Conservation (phyloP, 2,888 invertebrate species). For the Teleiodes luculella region DNA sequence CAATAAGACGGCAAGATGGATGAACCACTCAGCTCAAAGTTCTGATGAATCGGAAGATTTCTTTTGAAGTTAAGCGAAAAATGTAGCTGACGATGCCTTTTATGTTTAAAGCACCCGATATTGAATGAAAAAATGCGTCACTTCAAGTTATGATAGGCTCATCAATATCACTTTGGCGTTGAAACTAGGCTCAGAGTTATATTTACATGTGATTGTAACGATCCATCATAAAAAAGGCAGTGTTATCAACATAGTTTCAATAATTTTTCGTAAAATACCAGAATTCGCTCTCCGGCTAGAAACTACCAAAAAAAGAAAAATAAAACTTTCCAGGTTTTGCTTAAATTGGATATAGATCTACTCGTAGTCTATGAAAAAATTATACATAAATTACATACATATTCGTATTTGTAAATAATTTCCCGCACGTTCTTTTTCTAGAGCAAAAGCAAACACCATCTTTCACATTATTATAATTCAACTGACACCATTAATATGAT, state of each 20-base stretch:
- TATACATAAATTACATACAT: neutral
- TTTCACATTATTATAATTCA: constrained; percentile 24
- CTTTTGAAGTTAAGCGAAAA: constrained; percentile 30
- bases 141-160: constrained; percentile 9
- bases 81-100: constrained; percentile 14
- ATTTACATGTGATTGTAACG: constrained; percentile 2
- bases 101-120: constrained; percentile 5
- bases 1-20: constrained; percentile 35
- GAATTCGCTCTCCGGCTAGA: no score
- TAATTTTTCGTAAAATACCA: no score
- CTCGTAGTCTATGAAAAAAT: no score
- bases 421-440: neutral
- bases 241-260: neutral
- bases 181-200: neutral
- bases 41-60: constrained; percentile 28
- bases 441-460: neutral
- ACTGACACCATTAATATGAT: constrained; percentile 43
- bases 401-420: neutral
- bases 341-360: no score
- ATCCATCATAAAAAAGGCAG: neutral
- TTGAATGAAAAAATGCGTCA: constrained; percentile 11
- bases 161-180: constrained; percentile 9
- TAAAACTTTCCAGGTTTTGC: no score
- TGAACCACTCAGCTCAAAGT: constrained; percentile 29
- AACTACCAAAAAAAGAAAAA: no score